Conservation (phyloP, 2,113 vertebrate species). For the Mormyrus iriodes region DNA sequence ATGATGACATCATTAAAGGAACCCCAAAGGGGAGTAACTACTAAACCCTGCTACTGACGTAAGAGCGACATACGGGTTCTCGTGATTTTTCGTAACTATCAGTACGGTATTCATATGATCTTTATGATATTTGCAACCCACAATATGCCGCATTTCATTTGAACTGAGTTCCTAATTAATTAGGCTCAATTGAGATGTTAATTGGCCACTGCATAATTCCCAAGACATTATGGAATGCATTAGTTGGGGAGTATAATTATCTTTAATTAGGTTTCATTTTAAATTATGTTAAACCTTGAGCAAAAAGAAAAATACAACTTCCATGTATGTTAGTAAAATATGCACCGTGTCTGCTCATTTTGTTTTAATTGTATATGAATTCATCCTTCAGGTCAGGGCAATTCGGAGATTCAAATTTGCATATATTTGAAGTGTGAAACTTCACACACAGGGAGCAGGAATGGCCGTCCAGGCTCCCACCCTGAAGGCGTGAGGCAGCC, state of each 20-base stretch:
- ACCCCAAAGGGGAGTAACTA: not conserved
- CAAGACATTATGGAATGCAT: constrained; percentile 2
- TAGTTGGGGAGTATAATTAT: not conserved
- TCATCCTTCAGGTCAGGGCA: not conserved
- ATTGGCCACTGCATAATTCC: not conserved
- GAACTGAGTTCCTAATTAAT: not conserved
- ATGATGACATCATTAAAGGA: not conserved
- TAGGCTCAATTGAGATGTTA: not conserved
- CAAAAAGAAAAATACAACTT: not conserved
- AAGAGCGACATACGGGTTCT: not conserved
- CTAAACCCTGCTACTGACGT: not conserved
- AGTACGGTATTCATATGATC: not conserved
- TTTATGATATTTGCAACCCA: not conserved
- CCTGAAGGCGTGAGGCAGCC: not conserved
- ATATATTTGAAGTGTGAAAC: constrained; percentile 1
- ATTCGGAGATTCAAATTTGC: not conserved
- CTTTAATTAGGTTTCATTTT: not conserved
- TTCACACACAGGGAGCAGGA: not conserved
- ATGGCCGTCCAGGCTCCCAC: not conserved
- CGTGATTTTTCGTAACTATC: not conserved
- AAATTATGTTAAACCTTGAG: not conserved
- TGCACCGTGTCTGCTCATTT: not conserved
- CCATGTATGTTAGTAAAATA: not conserved
- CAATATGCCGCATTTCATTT: not conserved
- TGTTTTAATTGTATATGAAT: not conserved